Evolutionary conservation across 2,888 invertebrate genomes (phyloP), one percentile per base, ranked within the genome.

Genomic region (Rhogogaster chlorosoma): DNA sequence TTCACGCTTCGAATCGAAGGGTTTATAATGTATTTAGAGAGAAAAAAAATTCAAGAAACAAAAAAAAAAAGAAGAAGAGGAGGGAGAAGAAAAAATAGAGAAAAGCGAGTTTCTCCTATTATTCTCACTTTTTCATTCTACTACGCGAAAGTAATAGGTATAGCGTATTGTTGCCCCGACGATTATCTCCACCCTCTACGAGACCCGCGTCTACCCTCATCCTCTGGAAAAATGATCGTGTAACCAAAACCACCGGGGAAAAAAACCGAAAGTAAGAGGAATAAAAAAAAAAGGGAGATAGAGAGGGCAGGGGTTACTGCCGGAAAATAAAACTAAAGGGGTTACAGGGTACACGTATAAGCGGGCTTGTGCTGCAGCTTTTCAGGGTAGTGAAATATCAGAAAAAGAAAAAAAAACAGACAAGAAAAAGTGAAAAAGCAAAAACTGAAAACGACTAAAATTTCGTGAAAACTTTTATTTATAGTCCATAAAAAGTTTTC

Each of bases 401-500:
- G 84, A 84, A 83, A 71, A 78, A 84, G 87, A 86, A 86, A 89
- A 88, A 87, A 88, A 86, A 88, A 87, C 86, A 85, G 84, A 85
- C 77, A 77, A 87, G 85, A 85, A 89, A 88, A 87, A 89, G 85
- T 88, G 87, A 86, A 85, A 85, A 84, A 86, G 86, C 87, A 86
- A 61, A 86, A 57, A 57, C 15, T 32, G 57, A 53, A 53, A 78
- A 75, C 18, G 45, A 29, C 49, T 36, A 61, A 61, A 80, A 77
- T 77, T 77, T n/a, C 38, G 38, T 5, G 64, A 88, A 89, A 91
- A 91, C 88, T 90, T 91, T 90, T 89, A 91, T 88, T 92, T 91
- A 92, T 89, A 88, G 88, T 77, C 87, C 90, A 89, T 89, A 90
- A 92, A 92, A 91, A 91, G 87, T 91, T 92, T 89, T 87, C 89